These are phyloP conservation scores for Diplodus sargus DNA, from an alignment of 2,797 vertebrate genomes.

Conservation along the genomic window DNA sequence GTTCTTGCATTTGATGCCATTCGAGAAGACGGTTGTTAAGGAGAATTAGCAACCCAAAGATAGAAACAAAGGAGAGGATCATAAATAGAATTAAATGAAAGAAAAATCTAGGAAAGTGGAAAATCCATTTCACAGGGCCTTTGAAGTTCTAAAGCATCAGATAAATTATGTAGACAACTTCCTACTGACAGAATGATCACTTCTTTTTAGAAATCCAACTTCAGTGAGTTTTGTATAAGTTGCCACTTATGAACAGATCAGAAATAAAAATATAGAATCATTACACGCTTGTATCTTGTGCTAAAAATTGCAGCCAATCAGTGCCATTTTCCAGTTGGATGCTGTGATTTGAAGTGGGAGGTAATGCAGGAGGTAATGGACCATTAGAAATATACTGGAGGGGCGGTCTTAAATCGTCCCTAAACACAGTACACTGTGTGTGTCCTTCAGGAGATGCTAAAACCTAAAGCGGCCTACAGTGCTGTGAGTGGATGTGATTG, in stretches of 20 bases:
- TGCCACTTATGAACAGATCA: neutral
- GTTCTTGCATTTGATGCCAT: neutral
- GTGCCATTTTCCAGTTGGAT: neutral
- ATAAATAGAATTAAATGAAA: neutral
- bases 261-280: neutral
- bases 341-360: neutral
- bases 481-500: neutral
- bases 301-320: neutral
- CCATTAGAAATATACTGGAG: neutral
- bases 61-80: neutral
- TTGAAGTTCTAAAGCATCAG: neutral
- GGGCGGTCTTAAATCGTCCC: neutral
- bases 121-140: neutral
- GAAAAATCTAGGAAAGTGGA: neutral
- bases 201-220: neutral
- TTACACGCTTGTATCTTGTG: neutral
- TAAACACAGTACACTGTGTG: slow-evolving; percentile 1
- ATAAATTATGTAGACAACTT: neutral
- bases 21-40: neutral
- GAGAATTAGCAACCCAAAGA: neutral
- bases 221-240: neutral
- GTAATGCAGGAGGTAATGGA: neutral
- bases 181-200: neutral
- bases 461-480: neutral
- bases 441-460: neutral